Evolutionary conservation across 2,888 invertebrate genomes (phyloP), one percentile per base, ranked within the genome.

Genomic region (Apamea anceps): DNA sequence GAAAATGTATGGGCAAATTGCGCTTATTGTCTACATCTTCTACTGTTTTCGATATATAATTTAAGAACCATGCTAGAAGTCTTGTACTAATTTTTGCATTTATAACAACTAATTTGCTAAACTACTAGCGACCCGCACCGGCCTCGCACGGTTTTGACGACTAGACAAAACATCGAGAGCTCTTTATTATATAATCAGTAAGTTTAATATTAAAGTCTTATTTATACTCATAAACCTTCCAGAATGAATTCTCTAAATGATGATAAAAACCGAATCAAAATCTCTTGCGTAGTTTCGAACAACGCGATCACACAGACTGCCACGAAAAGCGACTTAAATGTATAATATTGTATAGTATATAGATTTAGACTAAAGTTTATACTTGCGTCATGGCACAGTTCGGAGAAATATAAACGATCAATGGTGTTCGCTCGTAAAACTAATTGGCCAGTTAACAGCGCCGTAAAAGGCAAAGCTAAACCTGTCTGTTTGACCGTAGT

Each of bases 361-460:
- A 37, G 37, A 66, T 37, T 1, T 66, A 25, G 13, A 15, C 25
- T 37, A 1, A 21, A 70, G 48, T 48, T 13, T 48, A 6, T 5
- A 42, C 42, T 12, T 8, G 3, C 10, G 3, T 51, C 25, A 28
- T 18, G 28, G 7, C 7, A 68, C 28, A 48, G 48, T 76, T 76
- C 28, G 21, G 25, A 82, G 37, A 80, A 76, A 37, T 63, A 82
- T 65, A 82, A 82, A 75, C 62, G 21, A 60, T 57, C 57, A 75
- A 80, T 82, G 67, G 70, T 73, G 70, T 48, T 32, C 48, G 71
- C 37, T 68, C 85, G 73, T 85, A 87, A 85, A 87, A 66, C 70
- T 87, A 87, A 87, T 87, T 82, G 75, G 60, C 45, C 51, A 62
- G 68, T 77, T 85, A 85, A 85, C 82, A 75, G 51, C 74, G 63